Conservation (phyloP, 2,113 vertebrate genomes). For the Osmerus eperlanus region DNA sequence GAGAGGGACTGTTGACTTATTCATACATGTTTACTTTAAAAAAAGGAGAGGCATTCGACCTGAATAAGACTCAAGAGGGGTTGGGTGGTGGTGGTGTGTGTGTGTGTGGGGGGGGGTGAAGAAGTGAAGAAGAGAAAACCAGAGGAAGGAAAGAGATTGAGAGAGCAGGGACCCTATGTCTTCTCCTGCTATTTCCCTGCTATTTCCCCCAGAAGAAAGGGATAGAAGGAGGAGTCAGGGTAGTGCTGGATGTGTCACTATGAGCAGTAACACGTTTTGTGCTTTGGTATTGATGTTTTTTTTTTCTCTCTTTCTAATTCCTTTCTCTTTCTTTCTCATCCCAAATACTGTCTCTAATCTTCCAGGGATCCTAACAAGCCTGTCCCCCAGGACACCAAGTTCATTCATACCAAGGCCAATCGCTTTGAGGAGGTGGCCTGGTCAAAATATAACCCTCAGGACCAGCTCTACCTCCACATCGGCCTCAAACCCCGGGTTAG, state of each 20-base stretch:
- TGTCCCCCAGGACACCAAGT: conserved; percentile 98
- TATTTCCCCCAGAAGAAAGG: conserved; percentile 2
- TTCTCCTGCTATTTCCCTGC: neutral
- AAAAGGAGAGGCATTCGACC: conserved; percentile 48
- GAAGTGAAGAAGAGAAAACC: neutral
- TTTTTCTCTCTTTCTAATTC: conserved; percentile 31
- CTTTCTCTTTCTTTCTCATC: conserved; percentile 32
- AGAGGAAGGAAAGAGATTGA: conserved; percentile 12
- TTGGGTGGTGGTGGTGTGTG: conserved; percentile 9
- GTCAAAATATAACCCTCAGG: conserved; percentile 98
- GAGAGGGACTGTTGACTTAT: conserved; percentile 71
- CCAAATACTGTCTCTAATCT: conserved; percentile 42
- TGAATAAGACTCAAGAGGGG: conserved; percentile 56
- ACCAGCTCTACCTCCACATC: conserved; percentile 97
- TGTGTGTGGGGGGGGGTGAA: neutral
- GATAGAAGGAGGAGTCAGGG: conserved; percentile 5
- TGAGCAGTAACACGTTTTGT: conserved; percentile 17
- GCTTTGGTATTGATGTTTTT: neutral
- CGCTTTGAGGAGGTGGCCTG: conserved; percentile 98
- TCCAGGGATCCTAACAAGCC: conserved; percentile 97
- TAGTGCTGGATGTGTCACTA: conserved; percentile 6
- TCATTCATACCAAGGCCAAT: conserved; percentile 99
- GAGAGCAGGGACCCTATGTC: too few relatives aligned
- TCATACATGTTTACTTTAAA: conserved; percentile 70
- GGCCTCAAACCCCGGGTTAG: conserved; percentile 96